Evolutionary conservation across 2,797 vertebrate species (phyloP).

Genomic region (Enteromius radiatus): DNA sequence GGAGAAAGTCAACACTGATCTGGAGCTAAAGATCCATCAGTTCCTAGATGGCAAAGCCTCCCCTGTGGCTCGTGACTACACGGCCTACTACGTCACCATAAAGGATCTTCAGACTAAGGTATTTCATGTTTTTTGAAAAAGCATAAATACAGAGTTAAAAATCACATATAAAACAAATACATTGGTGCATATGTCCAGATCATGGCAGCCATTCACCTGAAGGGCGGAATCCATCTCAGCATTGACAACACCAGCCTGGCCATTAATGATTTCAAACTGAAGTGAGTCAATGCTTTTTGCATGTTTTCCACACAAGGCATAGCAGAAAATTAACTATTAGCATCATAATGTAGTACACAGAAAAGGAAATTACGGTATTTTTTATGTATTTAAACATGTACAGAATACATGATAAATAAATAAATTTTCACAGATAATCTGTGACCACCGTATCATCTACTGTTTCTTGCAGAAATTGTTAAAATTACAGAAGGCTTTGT

Average conservation of each 20-base stretch:
- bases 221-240: slow-evolving; percentile 71
- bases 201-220: slow-evolving; percentile 67
- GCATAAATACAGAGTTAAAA: not conserved
- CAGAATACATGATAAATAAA: not conserved
- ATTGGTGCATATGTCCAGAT: slow-evolving; percentile 63
- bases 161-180: not conserved
- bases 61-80: slow-evolving; percentile 72
- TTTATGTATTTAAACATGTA: not conserved
- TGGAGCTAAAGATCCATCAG: slow-evolving; percentile 85
- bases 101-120: slow-evolving; percentile 83
- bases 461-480: not conserved
- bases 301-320: not conserved
- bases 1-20: slow-evolving; percentile 82
- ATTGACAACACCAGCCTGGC: slow-evolving; percentile 75
- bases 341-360: not conserved
- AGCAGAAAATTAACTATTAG: not conserved
- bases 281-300: slow-evolving; percentile 42
- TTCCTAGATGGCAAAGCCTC: slow-evolving; percentile 76
- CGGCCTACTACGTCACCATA: slow-evolving; percentile 72
- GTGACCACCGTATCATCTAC: not conserved
- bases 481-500: not conserved
- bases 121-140: slow-evolving; percentile 21
- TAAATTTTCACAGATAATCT: not conserved
- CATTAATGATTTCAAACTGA: slow-evolving; percentile 73
- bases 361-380: not conserved